Evolutionary conservation across 2,888 invertebrate genomes (phyloP), one percentile per base, ranked within the genome.

Genomic region (Vannuccia rotundouncinata): DNA sequence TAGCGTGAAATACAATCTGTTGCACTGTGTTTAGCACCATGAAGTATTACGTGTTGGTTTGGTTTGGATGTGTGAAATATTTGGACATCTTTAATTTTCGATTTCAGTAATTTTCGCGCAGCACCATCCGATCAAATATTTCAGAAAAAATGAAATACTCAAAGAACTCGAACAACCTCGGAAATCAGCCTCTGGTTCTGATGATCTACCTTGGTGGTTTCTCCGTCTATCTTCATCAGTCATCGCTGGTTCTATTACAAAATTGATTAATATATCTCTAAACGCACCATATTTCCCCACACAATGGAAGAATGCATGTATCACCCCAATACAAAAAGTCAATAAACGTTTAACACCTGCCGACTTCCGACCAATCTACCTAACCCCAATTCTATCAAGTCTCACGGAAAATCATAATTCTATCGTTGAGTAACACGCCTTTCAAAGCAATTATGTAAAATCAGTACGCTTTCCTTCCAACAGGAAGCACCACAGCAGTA

Each of bases 1-100:
- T 31, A n/a, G 22, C 77, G 77, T 10, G 77, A 76, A n/a, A 76
- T 31, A n/a, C 30, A 25, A 29, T 76, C 77, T n/a, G 77, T 29
- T 31, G 77, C 77, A 30, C 13, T 2, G n/a, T 76, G 29, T 29
- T 29, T 76, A 28, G 28, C 77, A 10, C 77, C 77, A 31, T 17
- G 74, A n/a, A n/a, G n/a, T n/a, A n/a, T n/a, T n/a, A n/a, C n/a
- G n/a, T n/a, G n/a, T n/a, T n/a, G n/a, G n/a, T n/a, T n/a, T n/a
- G n/a, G n/a, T n/a, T n/a, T n/a, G n/a, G n/a, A n/a, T n/a, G n/a
- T n/a, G n/a, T n/a, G n/a, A n/a, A n/a, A n/a, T n/a, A n/a, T n/a
- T n/a, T n/a, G n/a, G n/a, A n/a, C n/a, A n/a, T n/a, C n/a, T n/a
- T n/a, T n/a, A n/a, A n/a, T n/a, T n/a, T n/a, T n/a, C n/a, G n/a